Evolutionary conservation across 1,140 invertebrate genomes (phyloP).

Genomic region (Lordiphosa collinella): DNA sequence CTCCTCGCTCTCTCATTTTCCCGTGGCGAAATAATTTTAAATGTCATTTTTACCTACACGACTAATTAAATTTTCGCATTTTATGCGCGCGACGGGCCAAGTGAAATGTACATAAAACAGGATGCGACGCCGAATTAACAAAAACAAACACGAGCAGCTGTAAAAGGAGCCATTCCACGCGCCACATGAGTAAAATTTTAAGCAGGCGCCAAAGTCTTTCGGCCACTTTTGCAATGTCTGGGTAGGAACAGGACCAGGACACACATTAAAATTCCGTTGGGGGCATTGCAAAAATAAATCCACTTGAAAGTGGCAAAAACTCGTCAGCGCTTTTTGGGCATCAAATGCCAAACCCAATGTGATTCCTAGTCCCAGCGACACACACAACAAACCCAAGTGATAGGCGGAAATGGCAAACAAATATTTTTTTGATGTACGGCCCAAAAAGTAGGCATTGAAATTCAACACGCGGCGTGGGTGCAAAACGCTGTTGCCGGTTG

Average conservation of each 20-base stretch:
- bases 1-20: background rate
- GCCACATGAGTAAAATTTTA: slow-evolving; percentile 29
- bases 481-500: background rate
- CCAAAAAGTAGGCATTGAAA: slow-evolving; percentile 71
- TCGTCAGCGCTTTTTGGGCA: slow-evolving; percentile 67
- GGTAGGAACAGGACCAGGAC: no score
- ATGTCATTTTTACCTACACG: slow-evolving; percentile 70
- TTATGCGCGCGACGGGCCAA: slow-evolving; percentile 54
- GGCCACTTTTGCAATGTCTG: no score
- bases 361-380: slow-evolving; percentile 49
- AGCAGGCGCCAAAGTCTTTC: no score
- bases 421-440: slow-evolving; percentile 56
- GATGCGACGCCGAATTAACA: slow-evolving; percentile 54
- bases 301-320: slow-evolving; percentile 68
- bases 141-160: slow-evolving; percentile 68
- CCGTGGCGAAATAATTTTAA: slow-evolving; percentile 51
- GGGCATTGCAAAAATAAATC: slow-evolving; percentile 76
- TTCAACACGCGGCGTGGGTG: slow-evolving; percentile 63
- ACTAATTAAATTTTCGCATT: slow-evolving; percentile 75
- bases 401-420: slow-evolving; percentile 69
- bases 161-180: slow-evolving; percentile 34
- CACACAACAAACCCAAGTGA: slow-evolving; percentile 10
- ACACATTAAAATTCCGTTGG: slow-evolving; percentile 4
- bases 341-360: slow-evolving; percentile 75
- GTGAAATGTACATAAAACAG: slow-evolving; percentile 66